phyloP scores from a whole-genome alignment of 2,113 vertebrate genomes.

The Thunnus thynnus region DNA sequence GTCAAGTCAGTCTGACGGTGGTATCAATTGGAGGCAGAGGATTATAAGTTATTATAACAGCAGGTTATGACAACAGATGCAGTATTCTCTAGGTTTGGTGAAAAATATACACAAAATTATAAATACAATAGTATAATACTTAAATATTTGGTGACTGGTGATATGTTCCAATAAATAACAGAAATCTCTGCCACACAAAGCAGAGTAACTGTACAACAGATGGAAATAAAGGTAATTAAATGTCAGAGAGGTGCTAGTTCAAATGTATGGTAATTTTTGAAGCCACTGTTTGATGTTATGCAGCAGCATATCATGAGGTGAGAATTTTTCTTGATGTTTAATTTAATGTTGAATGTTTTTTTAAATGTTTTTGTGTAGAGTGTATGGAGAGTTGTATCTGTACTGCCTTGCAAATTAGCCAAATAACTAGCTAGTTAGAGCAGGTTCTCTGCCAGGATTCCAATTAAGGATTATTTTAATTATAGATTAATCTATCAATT shows the following conservation, averaged over 20 bases:
- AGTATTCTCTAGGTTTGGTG: background rate
- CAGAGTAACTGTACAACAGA: background rate
- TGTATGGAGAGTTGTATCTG: too few species aligned
- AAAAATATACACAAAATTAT: background rate
- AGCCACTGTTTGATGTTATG: background rate
- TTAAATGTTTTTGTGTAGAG: background rate
- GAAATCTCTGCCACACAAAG: background rate
- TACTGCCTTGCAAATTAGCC: background rate
- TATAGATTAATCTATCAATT: background rate
- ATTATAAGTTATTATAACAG: background rate
- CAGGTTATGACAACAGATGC: background rate
- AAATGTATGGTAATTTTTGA: background rate
- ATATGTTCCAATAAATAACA: too few species aligned
- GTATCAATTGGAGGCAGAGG: too few species aligned
- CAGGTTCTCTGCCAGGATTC: too few species aligned
- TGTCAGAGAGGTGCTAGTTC: background rate
- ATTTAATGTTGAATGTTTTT: background rate
- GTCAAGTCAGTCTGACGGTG: background rate
- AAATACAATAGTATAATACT: too few species aligned
- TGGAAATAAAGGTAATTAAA: background rate
- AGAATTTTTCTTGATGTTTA: background rate
- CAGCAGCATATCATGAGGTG: background rate
- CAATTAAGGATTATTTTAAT: background rate
- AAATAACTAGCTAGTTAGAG: too few species aligned
- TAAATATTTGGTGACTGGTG: too few species aligned